Conservation (phyloP, 2,113 vertebrate species). For the Boulengeromyrus knoepffleri region DNA sequence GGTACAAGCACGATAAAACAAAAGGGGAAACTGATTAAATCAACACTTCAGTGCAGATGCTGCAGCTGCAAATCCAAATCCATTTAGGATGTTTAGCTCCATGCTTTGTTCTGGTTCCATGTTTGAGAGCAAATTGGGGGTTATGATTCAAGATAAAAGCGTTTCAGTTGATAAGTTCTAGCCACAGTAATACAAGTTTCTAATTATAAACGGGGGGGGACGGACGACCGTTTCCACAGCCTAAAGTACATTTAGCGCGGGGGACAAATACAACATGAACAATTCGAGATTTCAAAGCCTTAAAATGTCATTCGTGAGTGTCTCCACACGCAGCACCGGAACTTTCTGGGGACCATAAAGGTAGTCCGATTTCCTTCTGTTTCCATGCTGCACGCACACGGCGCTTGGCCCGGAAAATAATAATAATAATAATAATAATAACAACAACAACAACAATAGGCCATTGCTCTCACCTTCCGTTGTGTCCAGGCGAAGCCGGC, state of each 20-base stretch:
- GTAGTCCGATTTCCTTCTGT: not conserved
- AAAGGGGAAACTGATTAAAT: not conserved
- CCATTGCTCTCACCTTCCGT: slow-evolving; percentile 19
- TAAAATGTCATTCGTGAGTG: not conserved
- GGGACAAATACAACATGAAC: not conserved
- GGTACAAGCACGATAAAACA: not conserved
- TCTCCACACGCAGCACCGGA: not conserved
- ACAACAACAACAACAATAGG: not conserved
- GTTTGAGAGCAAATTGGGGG: not conserved
- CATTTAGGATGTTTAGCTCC: not conserved
- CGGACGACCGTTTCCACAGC: not conserved
- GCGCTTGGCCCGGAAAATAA: not conserved
- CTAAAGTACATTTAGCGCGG: not conserved
- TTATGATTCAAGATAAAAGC: not conserved
- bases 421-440: not conserved
- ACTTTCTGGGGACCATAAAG: not conserved
- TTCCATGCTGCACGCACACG: not conserved
- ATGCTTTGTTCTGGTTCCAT: not conserved
- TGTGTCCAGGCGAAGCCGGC: not conserved
- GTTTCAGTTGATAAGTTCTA: not conserved
- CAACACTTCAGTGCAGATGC: not conserved
- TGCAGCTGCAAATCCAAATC: not conserved
- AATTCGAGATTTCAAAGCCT: not conserved
- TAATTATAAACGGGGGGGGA: not conserved
- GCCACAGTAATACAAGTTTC: not conserved